Evolutionary conservation across 30 jellyfish, hydroid and myxozoan species (phyloP).

Genomic region (Chrysaora quinquecirrha): DNA sequence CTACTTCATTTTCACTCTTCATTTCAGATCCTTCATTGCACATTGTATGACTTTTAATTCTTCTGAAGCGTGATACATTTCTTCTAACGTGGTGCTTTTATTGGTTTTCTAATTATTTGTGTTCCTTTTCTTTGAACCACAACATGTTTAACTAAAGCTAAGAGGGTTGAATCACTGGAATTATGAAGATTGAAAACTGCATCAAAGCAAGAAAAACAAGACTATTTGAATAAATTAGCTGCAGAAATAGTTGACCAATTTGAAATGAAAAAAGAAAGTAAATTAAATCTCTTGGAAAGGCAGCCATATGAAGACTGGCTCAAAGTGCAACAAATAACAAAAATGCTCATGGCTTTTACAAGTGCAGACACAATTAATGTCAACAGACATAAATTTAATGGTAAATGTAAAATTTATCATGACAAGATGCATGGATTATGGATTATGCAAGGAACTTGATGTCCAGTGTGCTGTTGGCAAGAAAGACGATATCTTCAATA

Average conservation of each 20-base stretch:
- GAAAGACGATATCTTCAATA: not conserved
- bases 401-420: not conserved
- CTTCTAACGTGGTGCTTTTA: no score
- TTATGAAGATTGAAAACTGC: not conserved
- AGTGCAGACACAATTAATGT: not conserved
- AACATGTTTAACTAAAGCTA: no score
- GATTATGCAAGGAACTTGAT: not conserved
- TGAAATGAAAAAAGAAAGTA: not conserved
- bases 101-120: no score
- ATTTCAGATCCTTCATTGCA: no score
- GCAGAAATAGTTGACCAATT: constrained; percentile 12
- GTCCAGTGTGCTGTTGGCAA: not conserved
- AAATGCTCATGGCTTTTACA: not conserved
- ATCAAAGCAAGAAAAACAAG: not conserved
- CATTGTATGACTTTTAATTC: no score
- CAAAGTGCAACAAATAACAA: not conserved
- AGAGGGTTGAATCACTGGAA: no score
- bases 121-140: no score
- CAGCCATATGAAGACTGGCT: constrained; percentile 13
- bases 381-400: constrained; percentile 1
- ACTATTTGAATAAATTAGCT: not conserved
- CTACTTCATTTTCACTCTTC: no score
- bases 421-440: not conserved
- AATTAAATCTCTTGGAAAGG: not conserved
- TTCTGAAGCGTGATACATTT: no score